Evolutionary conservation across 2,797 vertebrate genomes (phyloP), one percentile per base, ranked within the genome.

Genomic region (Catharus ustulatus): DNA sequence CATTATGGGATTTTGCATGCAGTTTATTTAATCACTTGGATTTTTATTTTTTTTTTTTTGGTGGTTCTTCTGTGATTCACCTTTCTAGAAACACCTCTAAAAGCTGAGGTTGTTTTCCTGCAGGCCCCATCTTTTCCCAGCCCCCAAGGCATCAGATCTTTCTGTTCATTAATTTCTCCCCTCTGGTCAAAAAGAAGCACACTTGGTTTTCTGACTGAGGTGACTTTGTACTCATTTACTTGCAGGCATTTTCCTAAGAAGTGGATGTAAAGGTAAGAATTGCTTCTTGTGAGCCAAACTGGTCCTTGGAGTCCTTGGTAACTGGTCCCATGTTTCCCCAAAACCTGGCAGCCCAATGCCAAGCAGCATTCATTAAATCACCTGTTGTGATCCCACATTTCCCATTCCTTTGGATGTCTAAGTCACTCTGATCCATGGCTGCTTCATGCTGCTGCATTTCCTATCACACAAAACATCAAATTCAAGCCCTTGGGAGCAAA

Each of bases 101-200:
- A 43, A 89, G 62, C 54, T 84, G 82, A 86, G 32, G 11, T 81
- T 86, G 55, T 62, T 51, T 48, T 90, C 58, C 69, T 58, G 15
- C 75, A 51, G 49, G 57, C 30, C 45, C 24, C 8, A 0, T 80
- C 40, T 23, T 67, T 79, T 26, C 42, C 36, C 54, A 77, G 49
- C 59, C 57, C 73, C 26, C 23, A 30, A 76, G 73, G n/a, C 58
- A 73, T 64, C 79, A 48, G 9, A 18, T 73, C 73, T 55, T 68
- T 58, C 69, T 51, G 12, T 75, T 93, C 55, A 84, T 84, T 87
- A 66, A 58, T 84, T 90, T 85, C 26, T 93, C 49, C 75, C 81
- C 59, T 86, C 82, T 58, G 66, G 76, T 58, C 82, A 49, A 61
- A 75, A 64, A 43, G 40, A 19, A 57, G 7, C 3, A 0, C 21